These are phyloP conservation scores for Labroides dimidiatus DNA, from an alignment of 2,797 vertebrate genomes.

Conservation along the genomic window DNA sequence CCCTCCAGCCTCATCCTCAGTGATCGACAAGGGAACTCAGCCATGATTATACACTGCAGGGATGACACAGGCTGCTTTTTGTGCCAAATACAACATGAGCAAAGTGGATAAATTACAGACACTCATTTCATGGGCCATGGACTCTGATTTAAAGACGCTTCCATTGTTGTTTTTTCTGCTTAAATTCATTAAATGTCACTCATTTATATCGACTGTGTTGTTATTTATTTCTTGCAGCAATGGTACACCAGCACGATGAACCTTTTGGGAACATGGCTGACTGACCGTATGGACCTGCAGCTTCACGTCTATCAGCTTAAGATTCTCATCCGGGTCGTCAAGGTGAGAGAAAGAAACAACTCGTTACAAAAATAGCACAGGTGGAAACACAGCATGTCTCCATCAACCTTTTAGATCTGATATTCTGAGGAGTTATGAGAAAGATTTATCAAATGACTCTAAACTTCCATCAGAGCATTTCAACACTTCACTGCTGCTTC, in stretches of 20 bases:
- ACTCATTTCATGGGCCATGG: neutral
- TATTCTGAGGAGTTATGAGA: neutral
- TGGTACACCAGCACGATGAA: slow-evolving; percentile 99
- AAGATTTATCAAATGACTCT: neutral
- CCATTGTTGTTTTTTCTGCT: neutral
- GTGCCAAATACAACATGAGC: slow-evolving; percentile 16
- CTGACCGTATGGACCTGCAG: slow-evolving; percentile 98
- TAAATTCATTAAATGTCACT: neutral
- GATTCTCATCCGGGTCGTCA: slow-evolving; percentile 98
- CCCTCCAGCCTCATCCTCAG: slow-evolving; percentile 1
- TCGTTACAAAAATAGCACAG: no score
- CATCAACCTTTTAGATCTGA: neutral
- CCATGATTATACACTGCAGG: slow-evolving; percentile 13
- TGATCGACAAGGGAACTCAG: slow-evolving; percentile 15
- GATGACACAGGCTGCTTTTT: slow-evolving; percentile 9
- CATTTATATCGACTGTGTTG: slow-evolving; percentile 9
- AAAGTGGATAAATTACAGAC: neutral
- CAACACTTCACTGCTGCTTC: slow-evolving; percentile 8
- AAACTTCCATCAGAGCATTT: neutral
- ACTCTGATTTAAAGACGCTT: slow-evolving; percentile 3
- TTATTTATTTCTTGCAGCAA: slow-evolving; percentile 89
- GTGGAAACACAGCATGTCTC: neutral
- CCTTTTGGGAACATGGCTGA: slow-evolving; percentile 96
- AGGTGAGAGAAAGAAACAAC: slow-evolving; percentile 82
- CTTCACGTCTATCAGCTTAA: slow-evolving; percentile 98